Evolutionary conservation across 2,888 invertebrate species (phyloP).

Genomic region (Hyalella azteca): DNA sequence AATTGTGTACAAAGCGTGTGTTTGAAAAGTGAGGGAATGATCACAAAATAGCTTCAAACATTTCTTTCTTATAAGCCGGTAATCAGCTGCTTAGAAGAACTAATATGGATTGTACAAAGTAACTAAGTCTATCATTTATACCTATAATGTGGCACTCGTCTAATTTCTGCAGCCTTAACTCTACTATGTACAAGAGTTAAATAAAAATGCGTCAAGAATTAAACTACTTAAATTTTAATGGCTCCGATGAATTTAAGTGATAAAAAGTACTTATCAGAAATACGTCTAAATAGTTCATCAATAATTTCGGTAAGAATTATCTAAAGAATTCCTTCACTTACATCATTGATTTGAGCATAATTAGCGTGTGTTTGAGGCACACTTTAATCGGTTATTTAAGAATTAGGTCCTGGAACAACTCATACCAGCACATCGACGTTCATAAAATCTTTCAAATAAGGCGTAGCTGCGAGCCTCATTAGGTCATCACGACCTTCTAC

Average conservation of each 20-base stretch:
- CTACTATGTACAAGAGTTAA: slow-evolving; percentile 57
- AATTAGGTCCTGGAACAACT: slow-evolving; percentile 1
- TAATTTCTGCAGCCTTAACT: slow-evolving; percentile 58
- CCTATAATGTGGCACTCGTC: slow-evolving; percentile 58
- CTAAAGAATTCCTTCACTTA: slow-evolving; percentile 33
- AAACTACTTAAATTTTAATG: slow-evolving; percentile 38
- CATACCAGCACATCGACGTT: slow-evolving; percentile 18
- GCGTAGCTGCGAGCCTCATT: not conserved
- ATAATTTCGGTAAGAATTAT: slow-evolving; percentile 16
- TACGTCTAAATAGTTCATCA: slow-evolving; percentile 12
- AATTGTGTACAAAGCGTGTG: not conserved
- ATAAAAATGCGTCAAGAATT: slow-evolving; percentile 46
- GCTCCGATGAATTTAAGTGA: slow-evolving; percentile 31
- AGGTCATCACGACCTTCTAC: slow-evolving; percentile 11
- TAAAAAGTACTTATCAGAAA: slow-evolving; percentile 35
- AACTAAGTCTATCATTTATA: slow-evolving; percentile 41
- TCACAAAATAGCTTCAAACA: not conserved
- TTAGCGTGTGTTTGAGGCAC: slow-evolving; percentile 16
- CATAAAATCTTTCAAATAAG: not conserved
- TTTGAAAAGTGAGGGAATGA: not conserved
- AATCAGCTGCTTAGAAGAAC: slow-evolving; percentile 24
- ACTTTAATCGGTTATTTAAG: slow-evolving; percentile 23
- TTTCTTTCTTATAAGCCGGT: slow-evolving; percentile 21
- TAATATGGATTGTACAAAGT: slow-evolving; percentile 45
- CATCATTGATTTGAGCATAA: slow-evolving; percentile 29